These are phyloP conservation scores for Musca domestica DNA, from an alignment of 1,140 invertebrate genomes.

Conservation along the genomic window DNA sequence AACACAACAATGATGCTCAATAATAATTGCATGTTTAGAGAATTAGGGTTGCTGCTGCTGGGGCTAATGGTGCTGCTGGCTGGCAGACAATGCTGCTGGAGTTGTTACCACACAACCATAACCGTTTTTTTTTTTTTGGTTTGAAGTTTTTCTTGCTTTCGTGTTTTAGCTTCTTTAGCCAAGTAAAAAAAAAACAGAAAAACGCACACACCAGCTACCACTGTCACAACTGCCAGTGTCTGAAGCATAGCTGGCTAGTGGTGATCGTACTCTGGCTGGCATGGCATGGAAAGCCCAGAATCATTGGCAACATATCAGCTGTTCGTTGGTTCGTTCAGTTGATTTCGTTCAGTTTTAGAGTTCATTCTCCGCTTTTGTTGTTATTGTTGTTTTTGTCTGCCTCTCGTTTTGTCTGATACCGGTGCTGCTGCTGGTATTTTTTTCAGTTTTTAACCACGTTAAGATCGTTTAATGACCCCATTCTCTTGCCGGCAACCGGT, in stretches of 20 bases:
- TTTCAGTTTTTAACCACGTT: constrained; percentile 8
- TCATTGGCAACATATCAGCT: constrained; percentile 8
- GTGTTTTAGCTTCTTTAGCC: background rate
- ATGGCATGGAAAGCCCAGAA: background rate
- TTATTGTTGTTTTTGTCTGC: background rate
- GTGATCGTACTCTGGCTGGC: background rate
- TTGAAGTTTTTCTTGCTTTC: background rate
- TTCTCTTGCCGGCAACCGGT: background rate
- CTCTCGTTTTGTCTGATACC: too few relatives aligned
- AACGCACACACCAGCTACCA: background rate
- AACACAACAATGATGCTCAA: constrained; percentile 16
- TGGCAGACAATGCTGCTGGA: background rate
- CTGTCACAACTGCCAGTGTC: background rate
- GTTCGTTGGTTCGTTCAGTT: background rate
- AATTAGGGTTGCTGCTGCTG: constrained; percentile 11
- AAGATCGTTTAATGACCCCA: constrained; percentile 21
- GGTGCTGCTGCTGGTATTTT: background rate
- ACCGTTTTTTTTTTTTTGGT: constrained; percentile 10
- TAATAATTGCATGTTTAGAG: constrained; percentile 21
- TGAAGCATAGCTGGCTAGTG: background rate
- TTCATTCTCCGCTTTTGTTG: constrained; percentile 15
- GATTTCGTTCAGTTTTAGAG: background rate
- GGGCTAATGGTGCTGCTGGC: background rate
- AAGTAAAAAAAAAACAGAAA: background rate
- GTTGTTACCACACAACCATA: constrained; percentile 20